Evolutionary conservation across 2,797 vertebrate species (phyloP).

Genomic region (Crenuchus spilurus): DNA sequence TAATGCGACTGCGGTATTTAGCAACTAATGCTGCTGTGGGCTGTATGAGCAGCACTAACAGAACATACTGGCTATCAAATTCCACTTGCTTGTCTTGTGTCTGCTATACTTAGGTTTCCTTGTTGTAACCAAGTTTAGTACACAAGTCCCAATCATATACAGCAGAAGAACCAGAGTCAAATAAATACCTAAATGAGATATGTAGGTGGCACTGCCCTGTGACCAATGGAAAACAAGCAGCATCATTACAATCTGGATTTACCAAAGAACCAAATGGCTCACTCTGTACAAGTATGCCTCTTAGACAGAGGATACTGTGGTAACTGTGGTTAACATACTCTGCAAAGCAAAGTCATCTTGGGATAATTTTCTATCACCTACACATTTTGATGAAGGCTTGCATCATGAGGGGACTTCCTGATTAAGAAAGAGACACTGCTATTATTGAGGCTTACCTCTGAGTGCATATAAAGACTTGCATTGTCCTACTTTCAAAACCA

Average conservation of each 20-base stretch:
- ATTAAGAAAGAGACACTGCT: neutral
- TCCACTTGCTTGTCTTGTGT: neutral
- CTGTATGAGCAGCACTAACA: conserved; percentile 13
- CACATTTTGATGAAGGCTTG: neutral
- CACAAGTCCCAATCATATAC: neutral
- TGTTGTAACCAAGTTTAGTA: neutral
- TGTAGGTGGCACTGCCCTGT: neutral
- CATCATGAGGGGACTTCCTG: conserved; percentile 13
- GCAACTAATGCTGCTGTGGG: conserved; percentile 18
- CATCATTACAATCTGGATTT: neutral
- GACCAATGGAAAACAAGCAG: neutral
- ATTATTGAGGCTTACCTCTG: neutral
- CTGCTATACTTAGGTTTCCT: neutral
- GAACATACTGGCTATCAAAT: neutral
- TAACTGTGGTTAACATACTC: neutral
- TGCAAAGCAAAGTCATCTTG: conserved; percentile 11
- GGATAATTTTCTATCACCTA: conserved; percentile 5
- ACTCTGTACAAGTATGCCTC: conserved; percentile 6
- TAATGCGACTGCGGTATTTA: conserved; percentile 44
- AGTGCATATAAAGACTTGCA: neutral
- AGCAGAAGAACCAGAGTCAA: neutral
- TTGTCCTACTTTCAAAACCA: neutral
- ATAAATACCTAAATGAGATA: neutral
- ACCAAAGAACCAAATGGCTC: neutral
- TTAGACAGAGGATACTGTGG: conserved; percentile 24